These are phyloP conservation scores for Strix uralensis DNA, from an alignment of 2,113 vertebrate genomes.

Conservation along the genomic window DNA sequence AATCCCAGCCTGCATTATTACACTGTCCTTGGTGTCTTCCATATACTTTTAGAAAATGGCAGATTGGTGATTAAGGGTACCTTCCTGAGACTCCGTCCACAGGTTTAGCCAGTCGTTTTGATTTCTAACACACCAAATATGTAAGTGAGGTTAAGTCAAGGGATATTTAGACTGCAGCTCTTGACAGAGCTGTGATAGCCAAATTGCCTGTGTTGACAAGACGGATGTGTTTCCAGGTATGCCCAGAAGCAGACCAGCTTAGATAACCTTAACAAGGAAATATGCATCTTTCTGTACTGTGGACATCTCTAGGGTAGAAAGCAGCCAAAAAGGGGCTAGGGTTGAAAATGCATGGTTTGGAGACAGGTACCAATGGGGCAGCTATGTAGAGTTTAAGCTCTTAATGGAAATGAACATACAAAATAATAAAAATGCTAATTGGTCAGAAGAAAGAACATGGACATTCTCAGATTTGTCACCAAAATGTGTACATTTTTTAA, in stretches of 20 bases:
- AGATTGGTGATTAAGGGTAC: rapidly evolving
- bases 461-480: background rate
- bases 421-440: background rate
- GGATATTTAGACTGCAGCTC: background rate
- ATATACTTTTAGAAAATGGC: rapidly evolving
- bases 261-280: background rate
- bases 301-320: background rate
- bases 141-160: background rate
- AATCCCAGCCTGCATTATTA: background rate
- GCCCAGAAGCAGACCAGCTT: background rate
- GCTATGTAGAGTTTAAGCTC: background rate
- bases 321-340: background rate
- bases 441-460: background rate
- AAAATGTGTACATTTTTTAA: background rate
- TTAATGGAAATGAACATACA: background rate
- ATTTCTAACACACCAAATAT: rapidly evolving
- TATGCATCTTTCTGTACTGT: background rate
- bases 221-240: rapidly evolving
- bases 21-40: rapidly evolving
- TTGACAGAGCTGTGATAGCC: background rate
- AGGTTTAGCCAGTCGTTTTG: background rate
- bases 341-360: background rate
- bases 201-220: background rate
- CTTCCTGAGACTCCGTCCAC: rapidly evolving
- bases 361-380: background rate